Conservation (phyloP, 2,113 vertebrate species). For the Motacilla tschutschensis region DNA sequence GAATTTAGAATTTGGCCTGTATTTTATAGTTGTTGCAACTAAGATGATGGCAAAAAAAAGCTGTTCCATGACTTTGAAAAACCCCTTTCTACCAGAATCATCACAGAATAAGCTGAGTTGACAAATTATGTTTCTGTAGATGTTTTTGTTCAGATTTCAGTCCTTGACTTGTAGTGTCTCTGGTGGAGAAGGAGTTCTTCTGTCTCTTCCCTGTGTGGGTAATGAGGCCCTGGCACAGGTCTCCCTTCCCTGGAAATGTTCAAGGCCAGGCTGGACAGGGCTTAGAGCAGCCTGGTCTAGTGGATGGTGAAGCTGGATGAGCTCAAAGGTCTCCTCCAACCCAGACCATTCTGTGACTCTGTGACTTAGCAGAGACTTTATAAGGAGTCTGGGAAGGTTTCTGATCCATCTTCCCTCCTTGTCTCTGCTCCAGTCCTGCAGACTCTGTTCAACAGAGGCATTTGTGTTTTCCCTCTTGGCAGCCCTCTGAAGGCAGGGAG, state of each 20-base stretch:
- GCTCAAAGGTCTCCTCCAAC: neutral
- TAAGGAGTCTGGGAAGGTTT: neutral
- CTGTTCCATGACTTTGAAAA: neutral
- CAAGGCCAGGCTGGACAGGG: neutral
- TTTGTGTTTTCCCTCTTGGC: neutral
- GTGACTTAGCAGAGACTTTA: neutral
- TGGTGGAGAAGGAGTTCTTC: neutral
- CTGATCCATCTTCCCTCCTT: neutral
- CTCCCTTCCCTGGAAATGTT: neutral
- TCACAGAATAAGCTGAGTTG: neutral
- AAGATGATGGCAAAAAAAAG: neutral
- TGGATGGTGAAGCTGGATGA: neutral
- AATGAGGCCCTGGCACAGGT: neutral
- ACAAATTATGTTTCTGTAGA: neutral
- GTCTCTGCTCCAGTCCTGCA: neutral
- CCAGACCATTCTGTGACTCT: neutral
- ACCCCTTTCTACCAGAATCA: neutral
- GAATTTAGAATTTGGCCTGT: neutral
- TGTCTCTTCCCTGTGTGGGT: neutral
- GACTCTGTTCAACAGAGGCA: accelerated
- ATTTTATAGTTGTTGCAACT: neutral
- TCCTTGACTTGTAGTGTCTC: neutral
- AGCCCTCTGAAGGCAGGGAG: neutral
- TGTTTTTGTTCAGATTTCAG: neutral
- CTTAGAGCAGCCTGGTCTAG: neutral